These are phyloP conservation scores for Cerastis rubricosa DNA, from an alignment of 2,888 invertebrate genomes.

Conservation along the genomic window DNA sequence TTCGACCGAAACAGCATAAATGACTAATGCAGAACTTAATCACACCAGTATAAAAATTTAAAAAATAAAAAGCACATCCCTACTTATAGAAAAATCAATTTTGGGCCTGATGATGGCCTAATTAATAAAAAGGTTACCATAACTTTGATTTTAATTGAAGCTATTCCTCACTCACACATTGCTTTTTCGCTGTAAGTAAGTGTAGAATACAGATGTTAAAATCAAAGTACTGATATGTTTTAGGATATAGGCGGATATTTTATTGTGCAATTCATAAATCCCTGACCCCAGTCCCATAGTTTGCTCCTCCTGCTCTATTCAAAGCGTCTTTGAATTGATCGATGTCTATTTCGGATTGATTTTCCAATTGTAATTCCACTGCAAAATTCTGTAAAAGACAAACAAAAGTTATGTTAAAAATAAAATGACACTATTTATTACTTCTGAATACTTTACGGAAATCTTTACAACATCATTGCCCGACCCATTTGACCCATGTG, in stretches of 20 bases:
- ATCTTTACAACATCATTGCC: background rate
- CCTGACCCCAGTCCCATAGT: slow-evolving; percentile 94
- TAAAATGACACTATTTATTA: background rate
- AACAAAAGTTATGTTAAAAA: slow-evolving; percentile 36
- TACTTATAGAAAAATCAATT: slow-evolving; percentile 66
- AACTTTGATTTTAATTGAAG: slow-evolving; percentile 64
- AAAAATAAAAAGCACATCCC: slow-evolving; percentile 58
- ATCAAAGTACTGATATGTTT: slow-evolving; percentile 71
- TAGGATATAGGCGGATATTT: slow-evolving; percentile 67
- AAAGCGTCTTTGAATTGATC: slow-evolving; percentile 93
- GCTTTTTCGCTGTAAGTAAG: slow-evolving; percentile 16
- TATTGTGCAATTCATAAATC: slow-evolving; percentile 89
- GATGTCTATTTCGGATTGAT: slow-evolving; percentile 93
- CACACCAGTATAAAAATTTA: slow-evolving; percentile 58
- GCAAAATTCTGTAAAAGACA: slow-evolving; percentile 93
- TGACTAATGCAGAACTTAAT: slow-evolving; percentile 61
- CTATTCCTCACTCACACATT: slow-evolving; percentile 25
- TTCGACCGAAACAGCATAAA: slow-evolving; percentile 58
- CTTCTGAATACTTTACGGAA: background rate
- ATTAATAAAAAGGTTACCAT: slow-evolving; percentile 66
- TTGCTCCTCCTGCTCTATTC: slow-evolving; percentile 94
- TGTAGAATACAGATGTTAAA: slow-evolving; percentile 57
- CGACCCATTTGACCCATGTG: background rate
- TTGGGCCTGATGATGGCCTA: slow-evolving; percentile 68
- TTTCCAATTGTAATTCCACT: slow-evolving; percentile 93